Percentiles rank a stretch among this genome's conserved stretches.
Conservation (phyloP, 2,113 vertebrate species). For the Elaphurus davidianus region DNA sequence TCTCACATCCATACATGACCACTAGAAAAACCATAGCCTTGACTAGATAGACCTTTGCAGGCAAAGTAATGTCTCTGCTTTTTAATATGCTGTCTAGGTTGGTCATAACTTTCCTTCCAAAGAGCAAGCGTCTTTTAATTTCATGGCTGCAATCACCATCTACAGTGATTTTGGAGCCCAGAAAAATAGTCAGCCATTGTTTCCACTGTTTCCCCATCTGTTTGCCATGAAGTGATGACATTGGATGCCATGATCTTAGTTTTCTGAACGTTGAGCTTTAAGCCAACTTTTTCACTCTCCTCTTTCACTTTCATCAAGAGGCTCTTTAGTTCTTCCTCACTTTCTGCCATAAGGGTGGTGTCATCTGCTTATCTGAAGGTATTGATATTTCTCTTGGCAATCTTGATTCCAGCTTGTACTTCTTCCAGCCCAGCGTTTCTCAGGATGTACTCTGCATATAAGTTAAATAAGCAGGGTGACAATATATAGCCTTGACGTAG, state of each 20-base stretch:
- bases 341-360: not conserved
- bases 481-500: not conserved
- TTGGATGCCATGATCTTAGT: not conserved
- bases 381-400: not conserved
- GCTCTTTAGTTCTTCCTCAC: not conserved
- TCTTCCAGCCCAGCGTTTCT: no score
- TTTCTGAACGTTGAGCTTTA: not conserved
- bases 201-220: not conserved
- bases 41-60: no score
- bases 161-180: not conserved
- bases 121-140: not conserved
- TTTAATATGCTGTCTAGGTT: not conserved
- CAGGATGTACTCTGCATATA: not conserved
- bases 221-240: not conserved
- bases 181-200: fast-evolving
- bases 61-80: no score
- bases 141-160: not conserved
- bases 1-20: no score
- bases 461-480: not conserved
- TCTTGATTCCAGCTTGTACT: not conserved
- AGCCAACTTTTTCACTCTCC: not conserved
- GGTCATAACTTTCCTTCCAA: not conserved
- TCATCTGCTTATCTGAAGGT: not conserved
- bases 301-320: not conserved
- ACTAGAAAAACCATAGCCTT: no score